phyloP scores from a whole-genome alignment of 1,140 invertebrate genomes.

The Diprion similis region DNA sequence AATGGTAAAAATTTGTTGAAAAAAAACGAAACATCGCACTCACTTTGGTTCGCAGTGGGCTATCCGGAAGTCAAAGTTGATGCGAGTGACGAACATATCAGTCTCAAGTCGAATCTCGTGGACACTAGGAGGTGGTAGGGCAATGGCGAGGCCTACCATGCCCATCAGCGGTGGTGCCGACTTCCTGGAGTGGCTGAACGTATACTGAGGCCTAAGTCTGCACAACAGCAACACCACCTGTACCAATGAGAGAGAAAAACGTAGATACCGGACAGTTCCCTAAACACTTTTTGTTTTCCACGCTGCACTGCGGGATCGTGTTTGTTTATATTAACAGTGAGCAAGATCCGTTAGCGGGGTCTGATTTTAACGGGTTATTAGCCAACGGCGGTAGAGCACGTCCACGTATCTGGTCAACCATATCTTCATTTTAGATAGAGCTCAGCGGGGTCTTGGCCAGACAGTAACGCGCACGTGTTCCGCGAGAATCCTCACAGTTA shows the following conservation, averaged over 20 bases:
- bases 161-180: constrained; percentile 83
- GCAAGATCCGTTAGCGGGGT: neutral
- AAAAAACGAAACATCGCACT: constrained; percentile 39
- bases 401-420: constrained; percentile 25
- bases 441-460: constrained; percentile 21
- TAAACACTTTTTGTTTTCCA: neutral
- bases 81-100: constrained; percentile 96
- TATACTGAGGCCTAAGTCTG: constrained; percentile 88
- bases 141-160: constrained; percentile 93
- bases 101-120: constrained; percentile 95
- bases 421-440: constrained; percentile 33
- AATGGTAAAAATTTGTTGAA: neutral
- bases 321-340: neutral
- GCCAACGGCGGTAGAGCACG: constrained; percentile 12
- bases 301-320: neutral
- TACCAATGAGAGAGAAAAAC: constrained; percentile 32
- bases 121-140: constrained; percentile 93
- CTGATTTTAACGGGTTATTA: neutral
- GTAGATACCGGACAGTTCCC: neutral
- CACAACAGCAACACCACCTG: constrained; percentile 93
- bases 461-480: constrained; percentile 20
- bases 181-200: constrained; percentile 87
- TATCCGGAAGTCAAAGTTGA: constrained; percentile 95
- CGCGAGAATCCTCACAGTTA: neutral
- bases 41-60: constrained; percentile 96